Base-by-base conservation (phyloP, 2,113 vertebrate genomes). In the Sus scrofa region DNA sequence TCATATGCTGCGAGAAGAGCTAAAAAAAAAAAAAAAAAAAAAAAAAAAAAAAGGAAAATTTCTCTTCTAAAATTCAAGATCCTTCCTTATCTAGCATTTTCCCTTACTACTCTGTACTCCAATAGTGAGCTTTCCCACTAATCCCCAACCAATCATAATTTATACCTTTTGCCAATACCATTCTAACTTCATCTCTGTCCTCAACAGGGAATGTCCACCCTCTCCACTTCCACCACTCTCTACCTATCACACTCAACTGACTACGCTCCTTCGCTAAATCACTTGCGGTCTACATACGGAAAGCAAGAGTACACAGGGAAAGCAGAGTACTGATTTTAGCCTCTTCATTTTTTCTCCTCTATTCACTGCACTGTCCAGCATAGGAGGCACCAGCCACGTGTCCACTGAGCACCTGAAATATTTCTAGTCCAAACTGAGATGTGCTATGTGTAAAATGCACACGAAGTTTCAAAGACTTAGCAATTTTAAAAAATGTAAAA, bases 401-500 rank as follows among this genome's bases (percentile, higher is more conserved):
- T 50, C n/a, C 70, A 81, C 11, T 8, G 24, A 62, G 32, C 27
- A 54, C 19, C 9, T 83, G 32, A 96, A 90, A 93, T 50, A 24
- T 30, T 50, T 84, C 39, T 88, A 88, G 12, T 84, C 60, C 58
- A 84, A 94, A 56, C 0, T 62, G 19, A 94, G 8, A 81, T 73
- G 24, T 50, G 50, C 52, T 58, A 0, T 58, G 37, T 50, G 1
- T 39, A 89, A 93, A 85, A 58, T 24, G 68, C 9, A 67, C 2
- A 88, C 16, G 15, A 60, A 88, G 79, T 74, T 90, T 93, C 37
- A 97, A 60, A 93, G 27, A 79, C 30, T 63, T 78, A 71, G n/a
- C 24, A 84, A 93, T 44, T n/a, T n/a, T 44, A 44, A 91, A 63
- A 92, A 95, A 77, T 34, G 14, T 30, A 94, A 89, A 89, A 58